Evolutionary conservation across 2,797 vertebrate species (phyloP), one percentile per base, ranked within the genome.

Genomic region (Oreonectes daqikongensis): DNA sequence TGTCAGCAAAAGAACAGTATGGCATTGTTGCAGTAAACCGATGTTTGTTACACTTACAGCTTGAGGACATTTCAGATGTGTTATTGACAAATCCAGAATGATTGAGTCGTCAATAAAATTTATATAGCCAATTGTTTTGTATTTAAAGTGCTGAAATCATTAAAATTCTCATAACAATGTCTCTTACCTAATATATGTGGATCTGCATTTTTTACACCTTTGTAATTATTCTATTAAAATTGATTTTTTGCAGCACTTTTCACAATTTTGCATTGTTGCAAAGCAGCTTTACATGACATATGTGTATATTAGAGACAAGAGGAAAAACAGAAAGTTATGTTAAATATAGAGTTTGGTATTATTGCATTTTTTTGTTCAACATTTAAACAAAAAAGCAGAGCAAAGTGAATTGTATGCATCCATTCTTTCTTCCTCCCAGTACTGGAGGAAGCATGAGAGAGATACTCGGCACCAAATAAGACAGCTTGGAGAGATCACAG

Each of bases 401-500:
- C 12, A 35, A 32, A 12, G 22, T 80, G 14, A 44, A 14, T 46
- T 61, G 28, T 69, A 10, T 38, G 15, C 53, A 20, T 74, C 48
- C 5, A 40, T 35, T 75, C 50, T n/a, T 42, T 12, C 10, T 38
- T 64, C n/a, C 69, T 12, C 28, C 5, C 44, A 60, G 28, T 67
- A 65, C 35, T 35, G 59, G 35, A 70, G 55, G 67, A 44, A 35
- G 67, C 44, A 79, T 78, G 74, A 52, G 46, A 52, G 65, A 57
- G 53, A 35, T 11, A 20, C 12, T 71, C 38, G 12, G 12, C 52
- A 60, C 35, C 52, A 61, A 63, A 44, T 46, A 77, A 26, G 61
- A 46, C 17, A 30, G 10, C 60, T 71, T 14, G n/a, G 38, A 60
- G 26, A 84, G 77, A 75, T 46, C 84, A 60, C 82, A 84, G 44